These are phyloP conservation scores for Calcarius lapponicus DNA, from an alignment of 2,797 vertebrate genomes.

Conservation along the genomic window DNA sequence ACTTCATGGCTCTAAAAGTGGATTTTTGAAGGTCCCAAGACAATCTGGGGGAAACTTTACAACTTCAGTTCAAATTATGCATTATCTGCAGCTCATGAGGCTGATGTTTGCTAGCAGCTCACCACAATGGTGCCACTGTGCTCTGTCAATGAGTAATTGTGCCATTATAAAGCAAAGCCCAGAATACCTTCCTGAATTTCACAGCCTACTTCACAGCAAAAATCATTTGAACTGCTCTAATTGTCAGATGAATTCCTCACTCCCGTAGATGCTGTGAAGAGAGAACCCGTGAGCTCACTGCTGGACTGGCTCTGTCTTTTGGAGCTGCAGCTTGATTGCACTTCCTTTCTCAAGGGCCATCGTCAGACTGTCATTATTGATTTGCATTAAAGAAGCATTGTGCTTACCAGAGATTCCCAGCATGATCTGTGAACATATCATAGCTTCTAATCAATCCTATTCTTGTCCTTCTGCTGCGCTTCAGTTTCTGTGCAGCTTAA, in stretches of 20 bases:
- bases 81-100: background rate
- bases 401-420: conserved; percentile 57
- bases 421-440: conserved; percentile 43
- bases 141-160: conserved; percentile 21
- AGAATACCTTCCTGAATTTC: conserved; percentile 40
- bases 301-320: background rate
- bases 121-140: background rate
- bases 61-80: background rate
- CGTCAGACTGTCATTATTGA: conserved; percentile 41
- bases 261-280: background rate
- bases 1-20: background rate
- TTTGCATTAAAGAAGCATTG: conserved; percentile 66
- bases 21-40: background rate
- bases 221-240: conserved; percentile 32
- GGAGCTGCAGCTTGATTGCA: conserved; percentile 54
- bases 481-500: conserved; percentile 29
- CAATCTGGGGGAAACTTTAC: background rate
- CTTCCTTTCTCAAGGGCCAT: conserved; percentile 52
- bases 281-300: background rate
- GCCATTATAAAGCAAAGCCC: background rate
- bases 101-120: background rate
- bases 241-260: conserved; percentile 41
- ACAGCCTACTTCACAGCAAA: conserved; percentile 41
- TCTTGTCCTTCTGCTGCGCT: conserved; percentile 18
- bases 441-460: conserved; percentile 68